Base-by-base conservation (phyloP, 2,888 invertebrate genomes). In the Caenorhabditis auriculariae region DNA sequence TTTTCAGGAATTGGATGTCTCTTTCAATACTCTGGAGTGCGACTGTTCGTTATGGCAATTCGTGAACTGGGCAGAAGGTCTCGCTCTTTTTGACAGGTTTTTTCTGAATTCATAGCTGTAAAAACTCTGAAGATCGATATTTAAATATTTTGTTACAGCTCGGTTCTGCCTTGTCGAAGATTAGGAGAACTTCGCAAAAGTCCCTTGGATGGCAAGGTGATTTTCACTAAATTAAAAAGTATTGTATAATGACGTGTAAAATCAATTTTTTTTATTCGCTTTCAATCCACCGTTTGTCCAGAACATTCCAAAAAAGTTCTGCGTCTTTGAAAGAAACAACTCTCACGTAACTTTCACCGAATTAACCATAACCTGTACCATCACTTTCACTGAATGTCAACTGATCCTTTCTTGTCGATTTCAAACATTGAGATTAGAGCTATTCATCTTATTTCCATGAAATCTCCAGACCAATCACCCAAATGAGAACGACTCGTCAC, bases 1-100 rank as follows among this genome's bases (percentile, higher is more conserved):
- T 38, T 65, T 77, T 15, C 57, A 69, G 63, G 72, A 75, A 46
- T 58, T 78, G 29, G 71, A 76, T 42, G 57, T 79, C n/a, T 56
- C 70, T n/a, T 63, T 58, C 53, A 78, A 78, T 46, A 71, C 76
- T 21, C 64, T 76, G 52, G 52, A 66, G 27, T 78, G 78, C 55
- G 75, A 76, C 44, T 78, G 78, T 47, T 63, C 71, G 12, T 58
- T 77, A 2, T 69, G 66, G 66, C 54, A 60, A 28, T 69, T 66
- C 23, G 66, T 69, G 6, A 47, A 51, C 7, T 69, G 69, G 69
- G 69, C 69, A 0, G 69, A 69, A 32, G 50, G 50, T 19, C 26
- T 58, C 23, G 45, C 54, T 7, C 46, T 60, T 19, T 54, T 64
- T 35, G 54, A 64, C 29, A 57, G 52, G 52, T 60, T 32, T 32